Evolutionary conservation across 1,140 invertebrate species (phyloP).

Genomic region (Trachymyrmex septentrionalis): DNA sequence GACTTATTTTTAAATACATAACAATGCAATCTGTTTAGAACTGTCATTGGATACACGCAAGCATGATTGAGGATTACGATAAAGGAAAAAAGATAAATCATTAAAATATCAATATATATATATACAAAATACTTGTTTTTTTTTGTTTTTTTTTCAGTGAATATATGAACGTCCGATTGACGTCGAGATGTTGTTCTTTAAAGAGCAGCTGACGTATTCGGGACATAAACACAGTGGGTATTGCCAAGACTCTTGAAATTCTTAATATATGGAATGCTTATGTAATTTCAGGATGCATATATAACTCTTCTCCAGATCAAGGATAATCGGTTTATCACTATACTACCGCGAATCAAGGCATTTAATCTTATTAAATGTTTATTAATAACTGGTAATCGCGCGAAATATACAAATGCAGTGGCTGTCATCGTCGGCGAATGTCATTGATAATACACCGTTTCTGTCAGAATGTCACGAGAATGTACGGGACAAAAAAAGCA

Average conservation of each 20-base stretch:
- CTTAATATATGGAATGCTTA: slow-evolving; percentile 18
- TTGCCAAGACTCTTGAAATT: slow-evolving; percentile 52
- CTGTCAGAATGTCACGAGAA: background rate
- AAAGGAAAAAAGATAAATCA: background rate
- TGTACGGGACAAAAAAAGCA: background rate
- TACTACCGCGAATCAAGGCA: background rate
- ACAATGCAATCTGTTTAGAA: background rate
- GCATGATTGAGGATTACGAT: background rate
- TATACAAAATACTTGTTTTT: background rate
- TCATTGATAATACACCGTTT: background rate
- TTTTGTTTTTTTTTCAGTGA: slow-evolving; percentile 6
- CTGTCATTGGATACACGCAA: background rate
- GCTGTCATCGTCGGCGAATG: background rate
- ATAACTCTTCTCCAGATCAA: slow-evolving; percentile 13
- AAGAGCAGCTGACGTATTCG: slow-evolving; percentile 44
- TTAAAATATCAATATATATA: slow-evolving; percentile 7
- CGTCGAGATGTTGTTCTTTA: slow-evolving; percentile 14
- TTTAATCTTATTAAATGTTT: slow-evolving; percentile 5
- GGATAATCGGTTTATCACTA: slow-evolving; percentile 11
- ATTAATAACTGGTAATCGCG: background rate
- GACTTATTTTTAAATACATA: slow-evolving; percentile 7
- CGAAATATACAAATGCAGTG: background rate
- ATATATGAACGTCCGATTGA: background rate
- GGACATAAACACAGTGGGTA: slow-evolving; percentile 37
- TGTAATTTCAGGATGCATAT: slow-evolving; percentile 28